phyloP scores from a whole-genome alignment of 2,797 vertebrate genomes.

The Botia kubotai region DNA sequence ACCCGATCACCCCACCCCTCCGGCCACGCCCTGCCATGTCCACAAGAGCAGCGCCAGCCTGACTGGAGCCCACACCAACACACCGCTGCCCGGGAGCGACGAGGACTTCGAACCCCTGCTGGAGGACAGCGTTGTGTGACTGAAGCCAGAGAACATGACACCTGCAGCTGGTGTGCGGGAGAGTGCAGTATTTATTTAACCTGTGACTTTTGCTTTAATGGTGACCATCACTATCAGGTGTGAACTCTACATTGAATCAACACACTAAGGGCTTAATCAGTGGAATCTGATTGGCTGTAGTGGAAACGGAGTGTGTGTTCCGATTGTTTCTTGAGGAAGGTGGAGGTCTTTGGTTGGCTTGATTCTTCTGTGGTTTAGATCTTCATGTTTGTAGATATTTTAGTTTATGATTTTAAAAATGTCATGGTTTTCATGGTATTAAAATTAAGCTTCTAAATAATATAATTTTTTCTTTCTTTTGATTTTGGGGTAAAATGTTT shows the following conservation, averaged over 20 bases:
- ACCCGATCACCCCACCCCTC: slow-evolving; percentile 79
- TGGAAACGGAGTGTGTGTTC: slow-evolving; percentile 1
- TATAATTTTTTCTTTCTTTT: background rate
- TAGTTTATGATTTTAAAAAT: no score
- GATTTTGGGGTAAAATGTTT: background rate
- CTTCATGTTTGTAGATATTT: slow-evolving; percentile 48
- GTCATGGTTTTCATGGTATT: no score
- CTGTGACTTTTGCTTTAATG: background rate
- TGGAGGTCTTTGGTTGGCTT: background rate
- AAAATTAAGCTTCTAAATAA: no score
- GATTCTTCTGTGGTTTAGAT: background rate
- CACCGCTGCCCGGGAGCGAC: slow-evolving; percentile 80
- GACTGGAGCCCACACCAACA: slow-evolving; percentile 79
- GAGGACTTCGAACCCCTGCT: slow-evolving; percentile 92
- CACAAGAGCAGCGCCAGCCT: slow-evolving; percentile 81
- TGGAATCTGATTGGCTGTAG: slow-evolving; percentile 36
- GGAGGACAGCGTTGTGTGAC: slow-evolving; percentile 89
- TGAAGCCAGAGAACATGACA: background rate
- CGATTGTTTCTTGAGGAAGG: slow-evolving; percentile 12
- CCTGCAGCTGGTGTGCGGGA: background rate
- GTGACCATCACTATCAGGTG: slow-evolving; percentile 18
- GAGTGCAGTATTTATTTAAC: slow-evolving; percentile 17
- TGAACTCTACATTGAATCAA: slow-evolving; percentile 47
- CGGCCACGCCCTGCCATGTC: slow-evolving; percentile 73
- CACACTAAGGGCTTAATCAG: slow-evolving; percentile 53